Evolutionary conservation across 53 echinoderm and acorn worm genomes (phyloP).

Genomic region (Luidia sarsii): DNA sequence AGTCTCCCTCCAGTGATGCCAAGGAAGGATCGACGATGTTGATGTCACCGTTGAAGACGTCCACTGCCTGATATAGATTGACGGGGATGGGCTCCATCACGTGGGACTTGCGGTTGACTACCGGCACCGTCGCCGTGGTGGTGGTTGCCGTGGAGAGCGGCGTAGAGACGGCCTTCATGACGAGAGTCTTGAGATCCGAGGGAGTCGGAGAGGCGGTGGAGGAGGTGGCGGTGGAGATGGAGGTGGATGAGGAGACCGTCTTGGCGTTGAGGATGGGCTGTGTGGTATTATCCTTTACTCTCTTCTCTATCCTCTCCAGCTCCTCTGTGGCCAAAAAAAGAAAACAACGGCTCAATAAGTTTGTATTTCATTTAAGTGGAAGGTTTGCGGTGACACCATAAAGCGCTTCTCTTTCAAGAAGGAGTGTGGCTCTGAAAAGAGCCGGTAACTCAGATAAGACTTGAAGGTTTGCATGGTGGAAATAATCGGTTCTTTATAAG

Average conservation of each 20-base stretch:
- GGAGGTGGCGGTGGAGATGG: neutral
- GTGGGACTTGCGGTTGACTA: slow-evolving; percentile 54
- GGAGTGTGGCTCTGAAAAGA: too few species aligned
- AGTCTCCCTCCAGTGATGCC: slow-evolving; percentile 69
- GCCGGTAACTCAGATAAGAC: too few species aligned
- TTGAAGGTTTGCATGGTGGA: too few species aligned
- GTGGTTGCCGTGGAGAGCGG: slow-evolving; percentile 55
- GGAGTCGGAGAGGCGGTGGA: neutral
- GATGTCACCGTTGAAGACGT: slow-evolving; percentile 63
- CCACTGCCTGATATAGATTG: slow-evolving; percentile 38
- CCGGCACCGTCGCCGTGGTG: slow-evolving; percentile 61
- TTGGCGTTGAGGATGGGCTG: slow-evolving; percentile 28
- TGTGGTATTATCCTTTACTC: slow-evolving; percentile 35
- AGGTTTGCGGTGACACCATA: too few species aligned
- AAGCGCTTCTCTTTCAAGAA: too few species aligned
- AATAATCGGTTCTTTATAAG: too few species aligned
- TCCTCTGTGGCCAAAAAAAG: slow-evolving; percentile 45
- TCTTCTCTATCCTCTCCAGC: slow-evolving; percentile 61
- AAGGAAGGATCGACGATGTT: slow-evolving; percentile 68
- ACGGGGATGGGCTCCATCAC: slow-evolving; percentile 37
- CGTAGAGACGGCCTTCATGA: slow-evolving; percentile 58
- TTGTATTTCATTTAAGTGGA: neutral
- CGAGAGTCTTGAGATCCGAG: slow-evolving; percentile 66
- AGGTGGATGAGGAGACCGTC: neutral
- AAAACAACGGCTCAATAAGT: neutral